Percentiles rank a stretch among this genome's conserved stretches.
Conservation (phyloP, 2,797 vertebrate genomes). For the Phataginus tetradactyla region DNA sequence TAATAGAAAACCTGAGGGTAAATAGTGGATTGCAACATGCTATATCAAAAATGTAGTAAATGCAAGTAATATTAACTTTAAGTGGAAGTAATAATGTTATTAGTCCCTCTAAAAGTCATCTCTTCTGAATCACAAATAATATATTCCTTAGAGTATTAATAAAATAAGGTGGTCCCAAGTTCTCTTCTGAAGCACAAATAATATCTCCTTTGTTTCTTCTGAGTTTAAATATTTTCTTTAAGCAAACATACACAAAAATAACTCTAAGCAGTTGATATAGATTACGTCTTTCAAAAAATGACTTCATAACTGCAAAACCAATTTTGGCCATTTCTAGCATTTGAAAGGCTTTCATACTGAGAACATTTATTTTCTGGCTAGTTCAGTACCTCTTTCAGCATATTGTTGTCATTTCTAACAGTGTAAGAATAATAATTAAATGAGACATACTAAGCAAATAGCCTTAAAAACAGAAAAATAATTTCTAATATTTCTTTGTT, state of each 20-base stretch:
- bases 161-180: too few species aligned
- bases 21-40: slow-evolving; percentile 42
- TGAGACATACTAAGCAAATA: background rate
- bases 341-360: background rate
- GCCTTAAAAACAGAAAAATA: slow-evolving; percentile 33
- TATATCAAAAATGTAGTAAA: background rate
- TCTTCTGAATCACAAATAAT: background rate
- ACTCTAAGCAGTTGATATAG: background rate
- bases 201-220: too few species aligned
- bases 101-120: slow-evolving; percentile 34
- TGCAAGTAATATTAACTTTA: slow-evolving; percentile 43
- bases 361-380: slow-evolving; percentile 26
- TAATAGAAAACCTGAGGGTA: background rate
- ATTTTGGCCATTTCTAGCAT: slow-evolving; percentile 23
- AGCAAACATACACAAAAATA: slow-evolving; percentile 4
- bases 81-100: background rate
- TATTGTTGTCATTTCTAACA: background rate
- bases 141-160: too few species aligned
- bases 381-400: background rate
- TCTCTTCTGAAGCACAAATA: slow-evolving; percentile 21
- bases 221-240: background rate
- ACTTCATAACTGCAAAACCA: background rate
- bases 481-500: slow-evolving; percentile 38
- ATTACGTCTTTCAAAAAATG: slow-evolving; percentile 19
- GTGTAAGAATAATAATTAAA: background rate